Evolutionary conservation across 2,888 invertebrate genomes (phyloP).

Genomic region (Mythimna lalbum): DNA sequence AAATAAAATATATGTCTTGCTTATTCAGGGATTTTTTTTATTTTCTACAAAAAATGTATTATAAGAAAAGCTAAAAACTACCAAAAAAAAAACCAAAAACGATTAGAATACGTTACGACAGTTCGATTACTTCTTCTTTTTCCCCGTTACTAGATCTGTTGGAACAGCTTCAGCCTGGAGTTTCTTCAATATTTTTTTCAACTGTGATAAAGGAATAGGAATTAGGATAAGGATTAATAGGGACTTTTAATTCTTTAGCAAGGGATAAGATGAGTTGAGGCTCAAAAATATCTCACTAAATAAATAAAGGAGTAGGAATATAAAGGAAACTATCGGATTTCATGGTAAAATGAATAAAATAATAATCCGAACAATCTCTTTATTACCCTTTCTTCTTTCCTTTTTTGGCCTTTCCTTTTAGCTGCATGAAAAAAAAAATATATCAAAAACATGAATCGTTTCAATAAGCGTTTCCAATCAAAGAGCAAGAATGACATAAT

Average conservation of each 20-base stretch:
- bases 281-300: background rate
- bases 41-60: constrained; percentile 13
- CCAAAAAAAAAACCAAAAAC: background rate
- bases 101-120: background rate
- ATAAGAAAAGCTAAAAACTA: background rate
- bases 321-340: background rate
- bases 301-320: background rate
- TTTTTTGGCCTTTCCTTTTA: constrained; percentile 85
- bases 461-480: background rate
- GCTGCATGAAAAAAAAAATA: constrained; percentile 71
- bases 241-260: background rate
- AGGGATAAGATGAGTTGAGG: background rate
- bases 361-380: constrained; percentile 2
- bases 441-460: background rate
- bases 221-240: constrained; percentile 57
- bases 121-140: constrained; percentile 20
- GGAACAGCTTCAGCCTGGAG: constrained; percentile 71
- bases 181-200: constrained; percentile 79
- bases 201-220: constrained; percentile 67
- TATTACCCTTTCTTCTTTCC: constrained; percentile 84
- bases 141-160: constrained; percentile 45
- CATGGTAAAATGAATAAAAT: constrained; percentile 8
- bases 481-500: background rate
- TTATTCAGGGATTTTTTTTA: constrained; percentile 33
- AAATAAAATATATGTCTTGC: constrained; percentile 51